These are phyloP conservation scores for Myoxocephalus aenaeus DNA, from an alignment of 2,797 vertebrate species.

Conservation along the genomic window DNA sequence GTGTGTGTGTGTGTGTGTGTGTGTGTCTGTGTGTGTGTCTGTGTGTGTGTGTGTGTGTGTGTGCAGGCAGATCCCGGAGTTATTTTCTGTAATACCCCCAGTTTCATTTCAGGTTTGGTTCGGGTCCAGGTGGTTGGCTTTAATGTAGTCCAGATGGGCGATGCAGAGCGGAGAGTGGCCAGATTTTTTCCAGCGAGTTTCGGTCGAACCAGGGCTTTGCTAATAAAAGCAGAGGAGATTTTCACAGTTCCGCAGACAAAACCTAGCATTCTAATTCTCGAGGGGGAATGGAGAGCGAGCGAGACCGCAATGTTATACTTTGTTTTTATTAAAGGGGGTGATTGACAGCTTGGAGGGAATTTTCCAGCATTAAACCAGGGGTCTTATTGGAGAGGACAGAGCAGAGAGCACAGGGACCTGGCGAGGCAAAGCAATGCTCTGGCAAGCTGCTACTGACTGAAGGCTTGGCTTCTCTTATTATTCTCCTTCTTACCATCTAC, in stretches of 20 bases:
- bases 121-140: constrained; percentile 85
- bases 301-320: constrained; percentile 88
- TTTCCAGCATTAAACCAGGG: constrained; percentile 86
- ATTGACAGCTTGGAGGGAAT: constrained; percentile 87
- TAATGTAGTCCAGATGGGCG: constrained; percentile 88
- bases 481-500: constrained; percentile 60
- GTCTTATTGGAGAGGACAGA: constrained; percentile 85
- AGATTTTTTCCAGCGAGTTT: constrained; percentile 85
- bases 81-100: constrained; percentile 86
- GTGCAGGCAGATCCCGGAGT: constrained; percentile 69
- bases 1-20: constrained; percentile 47
- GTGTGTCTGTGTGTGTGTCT: constrained; percentile 41
- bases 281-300: constrained; percentile 81
- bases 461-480: constrained; percentile 66
- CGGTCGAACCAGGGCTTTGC: constrained; percentile 79
- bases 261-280: constrained; percentile 83
- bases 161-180: constrained; percentile 78
- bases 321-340: constrained; percentile 88
- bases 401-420: constrained; percentile 79
- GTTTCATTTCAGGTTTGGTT: constrained; percentile 88
- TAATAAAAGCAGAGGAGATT: constrained; percentile 88
- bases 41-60: constrained; percentile 46
- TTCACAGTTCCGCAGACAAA: constrained; percentile 88
- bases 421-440: constrained; percentile 76
- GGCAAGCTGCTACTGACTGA: constrained; percentile 81